Percentiles rank a stretch among this genome's conserved stretches.
Evolutionary conservation across 2,797 vertebrate species (phyloP).

Genomic region (Macropus fuliginosus): DNA sequence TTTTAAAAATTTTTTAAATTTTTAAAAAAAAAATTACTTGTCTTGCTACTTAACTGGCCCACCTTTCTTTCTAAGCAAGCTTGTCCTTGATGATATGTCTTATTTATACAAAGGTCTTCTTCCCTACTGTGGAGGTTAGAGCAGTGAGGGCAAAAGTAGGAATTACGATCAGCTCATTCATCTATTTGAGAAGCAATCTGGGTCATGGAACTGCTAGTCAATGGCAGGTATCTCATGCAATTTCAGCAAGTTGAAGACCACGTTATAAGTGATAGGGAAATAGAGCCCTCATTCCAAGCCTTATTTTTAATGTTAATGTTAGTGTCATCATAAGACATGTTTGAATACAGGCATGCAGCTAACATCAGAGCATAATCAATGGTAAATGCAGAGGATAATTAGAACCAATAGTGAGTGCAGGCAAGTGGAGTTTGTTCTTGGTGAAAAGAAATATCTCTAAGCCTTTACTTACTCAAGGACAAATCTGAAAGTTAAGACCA

Average conservation of each 20-base stretch:
- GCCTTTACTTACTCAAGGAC: not conserved
- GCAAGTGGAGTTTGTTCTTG: not conserved
- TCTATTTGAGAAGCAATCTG: not conserved
- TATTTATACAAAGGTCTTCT: not conserved
- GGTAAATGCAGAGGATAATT: not conserved
- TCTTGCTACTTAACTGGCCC: not conserved
- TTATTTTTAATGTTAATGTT: not conserved
- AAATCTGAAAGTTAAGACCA: not conserved
- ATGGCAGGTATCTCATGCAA: not conserved
- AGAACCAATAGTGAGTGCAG: not conserved
- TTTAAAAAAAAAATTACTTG: not conserved
- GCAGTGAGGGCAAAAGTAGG: not conserved
- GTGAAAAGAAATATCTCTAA: not conserved
- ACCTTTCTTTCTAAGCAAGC: not conserved
- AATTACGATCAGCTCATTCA: not conserved
- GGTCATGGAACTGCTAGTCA: not conserved
- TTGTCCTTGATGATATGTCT: not conserved
- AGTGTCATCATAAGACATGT: not conserved
- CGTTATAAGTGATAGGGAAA: not conserved
- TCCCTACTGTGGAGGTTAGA: not conserved
- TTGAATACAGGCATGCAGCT: not conserved
- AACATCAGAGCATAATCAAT: not conserved
- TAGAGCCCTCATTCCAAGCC: not conserved
- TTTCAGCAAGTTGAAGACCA: not conserved
- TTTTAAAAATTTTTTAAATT: too few relatives aligned